Base-by-base conservation (phyloP, 2,113 vertebrate species). In the Ceyx melanurus region DNA sequence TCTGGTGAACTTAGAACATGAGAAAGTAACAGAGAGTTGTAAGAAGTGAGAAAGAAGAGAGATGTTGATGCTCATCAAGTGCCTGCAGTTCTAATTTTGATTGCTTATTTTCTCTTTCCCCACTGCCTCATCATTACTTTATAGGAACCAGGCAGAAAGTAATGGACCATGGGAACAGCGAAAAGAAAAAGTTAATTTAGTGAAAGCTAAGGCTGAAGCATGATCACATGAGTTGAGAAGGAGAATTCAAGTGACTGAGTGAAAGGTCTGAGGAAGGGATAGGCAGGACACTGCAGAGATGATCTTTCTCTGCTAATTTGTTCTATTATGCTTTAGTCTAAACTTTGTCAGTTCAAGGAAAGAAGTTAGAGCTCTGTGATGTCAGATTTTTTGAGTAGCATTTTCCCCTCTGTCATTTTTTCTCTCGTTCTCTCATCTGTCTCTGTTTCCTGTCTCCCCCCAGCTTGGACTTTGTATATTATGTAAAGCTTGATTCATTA, bases 81-180 rank as follows among this genome's bases (percentile, higher is more conserved):
- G 42, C 65, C 77, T 88, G 48, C 58, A 84, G 83, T 86, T 90
- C 76, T 93, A 40, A 86, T 88, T 95, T 76, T 79, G 57, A 68
- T 90, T 91, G 78, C 57, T 91, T 90, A 73, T 96, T 90, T 95
- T 82, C 61, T 88, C 21, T 82, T 75, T 72, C 50, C 25, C 28
- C 58, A 35, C 53, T 87, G 71, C 66, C 66, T 92, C 74, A 65
- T 84, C 54, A 64, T 72, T 82, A 62, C 71, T 92, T 91, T 75
- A 37, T 50, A 82, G 91, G 45, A 92, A 70, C 14, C 35, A 82
- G 42, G 42, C 78, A 77, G 82, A 88, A 93, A 81, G 71, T 93
- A 93, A 77, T 90, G 75, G 78, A 66, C 58, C 84, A 56, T 87
- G 60, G n/a, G 86, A 93, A 79, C 8, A 82, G 74, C 58, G 65